Evolutionary conservation across 1,140 invertebrate genomes (phyloP).

Genomic region (Glossosoma conforme): DNA sequence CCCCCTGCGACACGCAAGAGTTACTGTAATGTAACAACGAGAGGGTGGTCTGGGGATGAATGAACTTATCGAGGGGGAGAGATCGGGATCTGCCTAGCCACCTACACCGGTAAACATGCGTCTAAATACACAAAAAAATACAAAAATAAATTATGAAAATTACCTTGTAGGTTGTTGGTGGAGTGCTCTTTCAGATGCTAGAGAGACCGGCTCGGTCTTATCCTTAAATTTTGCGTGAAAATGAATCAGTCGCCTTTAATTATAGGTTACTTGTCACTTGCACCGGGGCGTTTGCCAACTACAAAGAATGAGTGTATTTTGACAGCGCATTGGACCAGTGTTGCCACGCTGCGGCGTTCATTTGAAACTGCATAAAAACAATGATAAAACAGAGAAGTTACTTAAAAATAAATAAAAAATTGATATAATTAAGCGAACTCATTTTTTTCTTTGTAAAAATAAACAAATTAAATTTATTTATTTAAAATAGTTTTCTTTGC

Average conservation of each 20-base stretch:
- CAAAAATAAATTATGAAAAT: neutral
- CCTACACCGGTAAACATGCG: conserved; percentile 14
- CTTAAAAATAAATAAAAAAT: too few relatives aligned
- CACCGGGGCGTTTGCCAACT: conserved; percentile 17
- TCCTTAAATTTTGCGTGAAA: too few relatives aligned
- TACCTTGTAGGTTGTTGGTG: too few relatives aligned
- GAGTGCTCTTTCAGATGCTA: too few relatives aligned
- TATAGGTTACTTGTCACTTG: conserved; percentile 22
- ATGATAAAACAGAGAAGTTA: neutral
- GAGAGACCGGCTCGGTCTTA: too few relatives aligned
- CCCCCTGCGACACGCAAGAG: neutral
- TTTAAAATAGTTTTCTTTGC: too few relatives aligned
- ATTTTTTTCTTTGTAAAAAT: neutral
- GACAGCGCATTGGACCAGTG: conserved; percentile 6
- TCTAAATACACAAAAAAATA: neutral
- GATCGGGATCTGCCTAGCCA: conserved; percentile 8
- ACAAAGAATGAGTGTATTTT: conserved; percentile 12
- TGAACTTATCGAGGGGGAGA: conserved; percentile 8
- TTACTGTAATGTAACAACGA: conserved; percentile 4
- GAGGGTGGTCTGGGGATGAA: conserved; percentile 17
- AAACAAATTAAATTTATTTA: too few relatives aligned
- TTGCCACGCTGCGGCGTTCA: neutral
- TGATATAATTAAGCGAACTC: neutral
- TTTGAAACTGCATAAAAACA: neutral
- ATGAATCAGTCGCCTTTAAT: too few relatives aligned